phyloP scores from a whole-genome alignment of 1,140 invertebrate genomes.

The Octopus sinensis region DNA sequence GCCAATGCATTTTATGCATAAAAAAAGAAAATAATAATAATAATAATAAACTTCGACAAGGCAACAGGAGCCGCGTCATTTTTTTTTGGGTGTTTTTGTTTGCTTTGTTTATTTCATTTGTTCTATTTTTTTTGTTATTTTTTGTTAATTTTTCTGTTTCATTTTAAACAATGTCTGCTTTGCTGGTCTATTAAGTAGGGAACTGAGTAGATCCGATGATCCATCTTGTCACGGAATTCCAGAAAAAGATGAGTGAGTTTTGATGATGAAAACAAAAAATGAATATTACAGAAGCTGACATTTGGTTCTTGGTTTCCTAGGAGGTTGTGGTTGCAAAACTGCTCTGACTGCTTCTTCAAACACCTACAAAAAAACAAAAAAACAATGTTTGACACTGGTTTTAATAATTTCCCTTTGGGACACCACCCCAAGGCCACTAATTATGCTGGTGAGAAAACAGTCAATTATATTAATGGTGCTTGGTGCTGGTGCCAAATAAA shows the following conservation, averaged over 20 bases:
- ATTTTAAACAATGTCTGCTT: neutral
- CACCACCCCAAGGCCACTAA: no score
- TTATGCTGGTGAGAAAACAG: no score
- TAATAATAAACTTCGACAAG: no score
- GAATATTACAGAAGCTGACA: slow-evolving; percentile 12
- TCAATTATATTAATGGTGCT: no score
- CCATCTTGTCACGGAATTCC: slow-evolving; percentile 2
- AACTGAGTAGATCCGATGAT: slow-evolving; percentile 7
- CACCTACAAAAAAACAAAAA: slow-evolving; percentile 64
- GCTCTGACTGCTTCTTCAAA: slow-evolving; percentile 96
- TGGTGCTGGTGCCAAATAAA: no score
- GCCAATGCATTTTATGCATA: no score
- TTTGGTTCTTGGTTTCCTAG: slow-evolving; percentile 8
- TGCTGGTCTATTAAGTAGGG: slow-evolving; percentile 3
- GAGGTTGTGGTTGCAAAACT: slow-evolving; percentile 75
- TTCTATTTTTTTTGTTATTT: neutral
- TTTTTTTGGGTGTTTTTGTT: no score
- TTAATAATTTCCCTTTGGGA: no score
- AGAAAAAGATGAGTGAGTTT: slow-evolving; percentile 5
- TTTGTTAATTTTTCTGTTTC: neutral
- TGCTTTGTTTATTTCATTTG: no score
- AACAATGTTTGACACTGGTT: no score
- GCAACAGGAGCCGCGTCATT: no score
- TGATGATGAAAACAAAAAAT: slow-evolving; percentile 1
- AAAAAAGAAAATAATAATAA: no score